phyloP scores from a whole-genome alignment of 2,888 invertebrate genomes.

The Liopterus haemorrhoidalis region DNA sequence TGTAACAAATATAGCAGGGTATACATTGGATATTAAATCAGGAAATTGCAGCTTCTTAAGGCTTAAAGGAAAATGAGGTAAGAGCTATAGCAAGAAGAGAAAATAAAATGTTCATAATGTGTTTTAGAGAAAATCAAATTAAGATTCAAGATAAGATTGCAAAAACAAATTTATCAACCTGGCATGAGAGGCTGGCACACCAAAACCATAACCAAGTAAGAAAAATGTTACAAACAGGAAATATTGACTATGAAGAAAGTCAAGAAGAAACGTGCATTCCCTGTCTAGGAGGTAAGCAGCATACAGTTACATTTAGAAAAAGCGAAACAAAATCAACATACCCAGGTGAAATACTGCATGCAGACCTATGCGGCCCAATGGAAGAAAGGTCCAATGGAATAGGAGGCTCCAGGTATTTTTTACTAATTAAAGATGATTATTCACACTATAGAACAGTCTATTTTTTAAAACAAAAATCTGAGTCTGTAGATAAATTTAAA shows the following conservation, averaged over 20 bases:
- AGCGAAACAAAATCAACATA: slow-evolving; percentile 19
- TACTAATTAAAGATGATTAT: slow-evolving; percentile 31
- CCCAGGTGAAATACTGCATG: slow-evolving; percentile 20
- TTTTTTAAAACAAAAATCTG: slow-evolving; percentile 31
- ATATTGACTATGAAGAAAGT: slow-evolving; percentile 9
- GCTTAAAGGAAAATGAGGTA: no score
- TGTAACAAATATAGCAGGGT: slow-evolving; percentile 25
- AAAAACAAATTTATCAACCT: no score
- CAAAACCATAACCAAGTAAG: no score
- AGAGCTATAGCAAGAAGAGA: no score
- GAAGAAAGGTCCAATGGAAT: slow-evolving; percentile 26
- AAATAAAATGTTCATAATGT: no score
- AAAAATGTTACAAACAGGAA: slow-evolving; percentile 14
- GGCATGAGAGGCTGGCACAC: no score
- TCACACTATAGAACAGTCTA: slow-evolving; percentile 24
- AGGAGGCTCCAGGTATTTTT: slow-evolving; percentile 17
- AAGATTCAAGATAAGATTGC: slow-evolving; percentile 23
- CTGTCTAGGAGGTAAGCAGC: slow-evolving; percentile 21
- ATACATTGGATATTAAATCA: slow-evolving; percentile 25
- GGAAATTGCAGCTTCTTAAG: slow-evolving; percentile 18
- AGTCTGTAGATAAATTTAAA: slow-evolving; percentile 26
- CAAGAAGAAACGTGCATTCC: no score
- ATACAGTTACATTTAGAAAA: slow-evolving; percentile 11
- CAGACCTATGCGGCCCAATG: slow-evolving; percentile 26
- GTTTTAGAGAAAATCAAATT: slow-evolving; percentile 21